Evolutionary conservation across 2,797 vertebrate genomes (phyloP).

Genomic region (Erethizon dorsatum): DNA sequence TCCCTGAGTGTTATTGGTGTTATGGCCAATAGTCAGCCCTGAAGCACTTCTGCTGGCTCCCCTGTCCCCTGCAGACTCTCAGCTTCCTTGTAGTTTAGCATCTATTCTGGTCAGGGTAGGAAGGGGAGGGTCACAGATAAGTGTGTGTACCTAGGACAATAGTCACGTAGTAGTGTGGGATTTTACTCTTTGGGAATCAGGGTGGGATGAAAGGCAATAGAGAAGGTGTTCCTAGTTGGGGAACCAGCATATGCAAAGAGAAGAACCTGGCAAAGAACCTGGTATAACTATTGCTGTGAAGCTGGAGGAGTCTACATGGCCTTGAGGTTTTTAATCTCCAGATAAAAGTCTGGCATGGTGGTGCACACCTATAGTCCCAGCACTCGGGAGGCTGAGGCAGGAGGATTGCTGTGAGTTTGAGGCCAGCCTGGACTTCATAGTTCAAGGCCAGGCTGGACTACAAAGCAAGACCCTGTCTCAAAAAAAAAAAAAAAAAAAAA

Average conservation of each 20-base stretch:
- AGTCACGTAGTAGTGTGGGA: neutral
- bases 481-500: neutral
- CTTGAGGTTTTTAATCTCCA: constrained; percentile 1
- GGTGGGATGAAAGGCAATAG: neutral
- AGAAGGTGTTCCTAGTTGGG: neutral
- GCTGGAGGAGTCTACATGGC: neutral
- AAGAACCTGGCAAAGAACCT: neutral
- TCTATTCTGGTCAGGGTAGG: neutral
- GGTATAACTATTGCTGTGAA: neutral
- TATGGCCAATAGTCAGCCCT: neutral
- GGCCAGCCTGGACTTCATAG: neutral
- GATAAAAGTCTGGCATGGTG: neutral
- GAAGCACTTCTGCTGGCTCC: neutral
- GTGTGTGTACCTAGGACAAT: neutral
- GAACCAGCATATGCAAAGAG: neutral
- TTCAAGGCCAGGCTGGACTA: neutral
- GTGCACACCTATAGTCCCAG: neutral
- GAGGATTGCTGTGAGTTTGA: neutral
- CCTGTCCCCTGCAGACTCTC: neutral
- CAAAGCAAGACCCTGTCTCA: neutral
- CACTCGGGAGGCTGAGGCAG: neutral
- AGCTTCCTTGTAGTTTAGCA: constrained; percentile 6
- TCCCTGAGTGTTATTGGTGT: neutral
- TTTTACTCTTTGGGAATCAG: constrained; percentile 1
- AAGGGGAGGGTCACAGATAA: neutral